phyloP scores from a whole-genome alignment of 2,888 invertebrate genomes.

The Stictocephala bisonia region DNA sequence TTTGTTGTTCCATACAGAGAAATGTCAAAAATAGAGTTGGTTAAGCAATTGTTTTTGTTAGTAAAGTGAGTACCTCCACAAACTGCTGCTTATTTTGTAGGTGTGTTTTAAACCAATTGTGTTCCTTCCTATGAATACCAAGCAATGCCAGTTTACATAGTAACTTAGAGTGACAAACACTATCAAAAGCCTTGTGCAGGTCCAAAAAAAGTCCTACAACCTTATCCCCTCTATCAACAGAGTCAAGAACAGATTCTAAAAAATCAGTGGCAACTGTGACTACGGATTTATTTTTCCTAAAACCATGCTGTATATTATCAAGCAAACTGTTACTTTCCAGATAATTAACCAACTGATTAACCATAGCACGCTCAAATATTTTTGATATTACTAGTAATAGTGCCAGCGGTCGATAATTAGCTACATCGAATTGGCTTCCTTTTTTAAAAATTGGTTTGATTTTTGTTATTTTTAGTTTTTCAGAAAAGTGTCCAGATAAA shows the following conservation, averaged over 20 bases:
- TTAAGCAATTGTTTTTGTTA: too few species aligned
- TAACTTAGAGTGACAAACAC: neutral
- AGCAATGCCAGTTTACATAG: neutral
- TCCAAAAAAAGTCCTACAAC: neutral
- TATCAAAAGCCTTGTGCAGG: neutral
- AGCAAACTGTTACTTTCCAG: slow-evolving; percentile 2
- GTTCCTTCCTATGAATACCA: neutral
- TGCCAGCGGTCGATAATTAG: neutral
- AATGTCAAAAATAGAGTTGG: too few species aligned
- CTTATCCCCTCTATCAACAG: neutral
- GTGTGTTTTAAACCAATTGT: neutral
- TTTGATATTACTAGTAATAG: neutral
- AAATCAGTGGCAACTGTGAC: neutral
- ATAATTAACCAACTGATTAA: neutral
- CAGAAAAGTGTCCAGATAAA: neutral
- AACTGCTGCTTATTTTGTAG: neutral
- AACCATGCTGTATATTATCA: neutral
- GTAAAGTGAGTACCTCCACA: too few species aligned
- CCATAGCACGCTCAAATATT: too few species aligned
- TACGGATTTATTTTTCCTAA: neutral
- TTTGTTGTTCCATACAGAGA: too few species aligned
- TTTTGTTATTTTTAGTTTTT: neutral
- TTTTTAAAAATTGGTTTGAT: neutral
- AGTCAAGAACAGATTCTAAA: neutral
- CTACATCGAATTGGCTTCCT: neutral